Conservation (phyloP, 2,888 invertebrate genomes). For the Beris chalybata region DNA sequence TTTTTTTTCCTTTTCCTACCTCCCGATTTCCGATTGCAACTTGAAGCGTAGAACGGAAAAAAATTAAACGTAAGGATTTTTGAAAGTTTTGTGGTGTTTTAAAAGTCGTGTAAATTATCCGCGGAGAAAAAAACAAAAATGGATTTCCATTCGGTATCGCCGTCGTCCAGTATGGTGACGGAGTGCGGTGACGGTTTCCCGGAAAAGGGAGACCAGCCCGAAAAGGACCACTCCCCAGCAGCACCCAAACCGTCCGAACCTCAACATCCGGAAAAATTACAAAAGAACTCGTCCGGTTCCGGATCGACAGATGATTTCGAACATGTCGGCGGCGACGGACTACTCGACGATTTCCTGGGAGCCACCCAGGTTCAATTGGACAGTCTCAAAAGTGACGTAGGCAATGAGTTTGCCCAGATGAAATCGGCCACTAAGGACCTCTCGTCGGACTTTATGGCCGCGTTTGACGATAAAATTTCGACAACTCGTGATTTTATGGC, state of each 20-base stretch:
- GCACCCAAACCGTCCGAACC: too few species aligned
- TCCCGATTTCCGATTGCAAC: too few species aligned
- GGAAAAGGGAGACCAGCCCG: not conserved
- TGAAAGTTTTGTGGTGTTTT: not conserved
- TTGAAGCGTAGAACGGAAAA: too few species aligned
- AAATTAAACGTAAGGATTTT: not conserved
- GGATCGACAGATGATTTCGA: constrained; percentile 40
- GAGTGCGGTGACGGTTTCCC: constrained; percentile 1
- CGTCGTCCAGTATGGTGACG: constrained; percentile 5
- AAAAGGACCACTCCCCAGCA: constrained; percentile 16
- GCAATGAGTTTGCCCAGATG: constrained; percentile 26
- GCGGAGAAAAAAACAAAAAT: constrained; percentile 1
- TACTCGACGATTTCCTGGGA: constrained; percentile 30
- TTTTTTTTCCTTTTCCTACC: too few species aligned
- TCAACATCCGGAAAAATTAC: constrained; percentile 8
- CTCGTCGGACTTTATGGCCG: constrained; percentile 26
- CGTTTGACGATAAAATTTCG: constrained; percentile 31
- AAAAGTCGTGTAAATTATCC: not conserved
- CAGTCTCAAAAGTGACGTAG: constrained; percentile 26
- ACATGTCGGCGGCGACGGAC: constrained; percentile 31
- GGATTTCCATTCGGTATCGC: constrained; percentile 15
- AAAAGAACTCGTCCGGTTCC: constrained; percentile 18
- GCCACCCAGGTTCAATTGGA: constrained; percentile 20
- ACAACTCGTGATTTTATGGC: constrained; percentile 36
- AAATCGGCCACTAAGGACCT: constrained; percentile 6